A percentile compares a stretch with the other conserved stretches of the same genome.
These are phyloP conservation scores for Phymorhynchus buccinoides DNA, from an alignment of 1,140 invertebrate species.

Conservation along the genomic window DNA sequence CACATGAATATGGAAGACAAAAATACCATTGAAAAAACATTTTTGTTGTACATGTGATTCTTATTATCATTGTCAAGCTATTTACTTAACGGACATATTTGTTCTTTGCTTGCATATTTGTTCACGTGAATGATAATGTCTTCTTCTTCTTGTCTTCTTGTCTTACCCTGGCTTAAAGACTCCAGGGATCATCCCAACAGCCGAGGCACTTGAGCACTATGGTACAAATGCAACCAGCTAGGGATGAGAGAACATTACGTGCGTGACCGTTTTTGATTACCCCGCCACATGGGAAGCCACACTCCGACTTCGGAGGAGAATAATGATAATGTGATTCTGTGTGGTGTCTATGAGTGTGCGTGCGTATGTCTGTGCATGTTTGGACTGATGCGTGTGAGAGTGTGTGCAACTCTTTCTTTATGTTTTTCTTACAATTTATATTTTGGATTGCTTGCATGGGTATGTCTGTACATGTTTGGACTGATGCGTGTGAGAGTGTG, in stretches of 20 bases:
- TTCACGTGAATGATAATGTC: not conserved
- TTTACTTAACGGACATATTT: too few relatives aligned
- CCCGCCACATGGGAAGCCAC: too few relatives aligned
- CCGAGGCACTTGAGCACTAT: too few relatives aligned
- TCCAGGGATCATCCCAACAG: too few relatives aligned
- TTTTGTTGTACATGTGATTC: not conserved
- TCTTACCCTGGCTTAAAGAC: too few relatives aligned
- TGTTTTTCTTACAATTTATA: too few relatives aligned
- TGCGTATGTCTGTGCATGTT: not conserved
- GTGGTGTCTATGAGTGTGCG: not conserved
- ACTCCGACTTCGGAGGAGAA: too few relatives aligned
- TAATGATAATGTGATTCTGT: not conserved
- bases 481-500: not conserved
- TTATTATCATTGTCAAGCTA: not conserved
- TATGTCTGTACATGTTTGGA: not conserved
- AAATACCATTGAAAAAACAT: not conserved
- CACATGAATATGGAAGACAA: conserved; percentile 30
- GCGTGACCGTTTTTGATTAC: too few relatives aligned
- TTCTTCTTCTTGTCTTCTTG: not conserved
- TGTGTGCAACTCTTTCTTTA: too few relatives aligned
- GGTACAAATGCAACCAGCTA: too few relatives aligned
- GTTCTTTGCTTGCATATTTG: too few relatives aligned
- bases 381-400: not conserved
- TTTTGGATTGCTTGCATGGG: not conserved
- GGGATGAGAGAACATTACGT: too few relatives aligned